Percentiles rank a stretch among this genome's conserved stretches.
These are phyloP conservation scores for Zaprionus lachaisei DNA, from an alignment of 1,140 invertebrate genomes.

Conservation along the genomic window DNA sequence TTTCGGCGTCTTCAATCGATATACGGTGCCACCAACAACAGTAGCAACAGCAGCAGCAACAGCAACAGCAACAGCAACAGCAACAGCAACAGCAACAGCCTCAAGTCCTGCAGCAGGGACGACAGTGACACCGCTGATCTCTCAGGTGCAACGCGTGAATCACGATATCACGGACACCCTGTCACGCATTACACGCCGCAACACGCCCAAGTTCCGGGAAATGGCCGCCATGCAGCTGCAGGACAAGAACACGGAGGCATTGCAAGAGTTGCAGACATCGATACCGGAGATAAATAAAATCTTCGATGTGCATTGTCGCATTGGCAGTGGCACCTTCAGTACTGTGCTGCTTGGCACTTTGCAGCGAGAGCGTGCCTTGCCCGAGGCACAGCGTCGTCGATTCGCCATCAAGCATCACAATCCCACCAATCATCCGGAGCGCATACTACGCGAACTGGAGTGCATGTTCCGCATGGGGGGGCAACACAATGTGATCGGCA, in stretches of 20 bases:
- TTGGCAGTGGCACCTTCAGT: constrained; percentile 94
- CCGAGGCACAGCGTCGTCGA: constrained; percentile 85
- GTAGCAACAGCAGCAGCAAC: not conserved
- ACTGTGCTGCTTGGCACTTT: constrained; percentile 91
- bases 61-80: not conserved
- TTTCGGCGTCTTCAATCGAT: constrained; percentile 30
- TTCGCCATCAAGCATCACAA: constrained; percentile 94
- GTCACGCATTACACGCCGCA: constrained; percentile 39
- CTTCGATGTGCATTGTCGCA: constrained; percentile 89
- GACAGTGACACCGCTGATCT: constrained; percentile 16
- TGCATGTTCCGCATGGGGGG: constrained; percentile 92
- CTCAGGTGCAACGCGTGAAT: constrained; percentile 32
- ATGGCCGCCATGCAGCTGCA: constrained; percentile 46
- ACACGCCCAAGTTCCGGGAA: constrained; percentile 50
- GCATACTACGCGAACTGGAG: constrained; percentile 90
- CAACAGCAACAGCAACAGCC: not conserved
- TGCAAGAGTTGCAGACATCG: constrained; percentile 85
- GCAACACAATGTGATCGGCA: constrained; percentile 91
- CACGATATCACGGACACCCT: constrained; percentile 50
- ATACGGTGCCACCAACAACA: constrained; percentile 1
- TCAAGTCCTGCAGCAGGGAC: not conserved
- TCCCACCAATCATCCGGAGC: constrained; percentile 91
- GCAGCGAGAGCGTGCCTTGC: constrained; percentile 85
- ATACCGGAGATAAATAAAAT: constrained; percentile 88
- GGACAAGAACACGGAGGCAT: constrained; percentile 82